Conservation (phyloP, 2,113 vertebrate species). For the Rhynchomys soricoides region DNA sequence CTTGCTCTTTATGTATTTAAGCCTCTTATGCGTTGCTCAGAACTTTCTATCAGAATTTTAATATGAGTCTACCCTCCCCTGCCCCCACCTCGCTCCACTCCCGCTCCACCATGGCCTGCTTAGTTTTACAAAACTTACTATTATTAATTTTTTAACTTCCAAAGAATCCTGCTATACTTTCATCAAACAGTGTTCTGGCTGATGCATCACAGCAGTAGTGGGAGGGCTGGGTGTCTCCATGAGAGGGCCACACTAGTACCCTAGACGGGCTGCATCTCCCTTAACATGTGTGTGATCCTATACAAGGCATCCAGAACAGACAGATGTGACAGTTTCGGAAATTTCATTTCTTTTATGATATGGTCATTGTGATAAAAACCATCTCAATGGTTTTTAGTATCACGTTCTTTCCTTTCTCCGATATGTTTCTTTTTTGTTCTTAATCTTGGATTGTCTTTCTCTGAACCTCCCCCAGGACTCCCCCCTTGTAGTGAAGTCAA, state of each 20-base stretch:
- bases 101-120: constrained; percentile 64
- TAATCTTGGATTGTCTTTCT: not conserved
- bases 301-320: not conserved
- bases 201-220: constrained; percentile 6
- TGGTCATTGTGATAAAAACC: not conserved
- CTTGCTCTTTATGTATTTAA: constrained; percentile 82
- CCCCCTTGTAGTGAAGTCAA: not conserved
- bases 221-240: not conserved
- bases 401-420: not conserved
- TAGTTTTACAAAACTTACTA: constrained; percentile 73
- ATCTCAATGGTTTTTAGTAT: not conserved
- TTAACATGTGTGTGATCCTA: too few relatives aligned
- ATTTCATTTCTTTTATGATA: not conserved
- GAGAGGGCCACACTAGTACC: not conserved
- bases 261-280: not conserved
- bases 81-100: not conserved
- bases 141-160: constrained; percentile 64
- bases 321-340: not conserved
- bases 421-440: not conserved
- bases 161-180: constrained; percentile 69
- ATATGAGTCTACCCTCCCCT: constrained; percentile 57
- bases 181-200: not conserved
- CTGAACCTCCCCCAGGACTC: not conserved
- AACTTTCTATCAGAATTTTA: constrained; percentile 77
- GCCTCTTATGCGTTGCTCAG: constrained; percentile 79